Base-by-base conservation (phyloP, 2,113 vertebrate genomes). In the Illadopsis cleaveri region DNA sequence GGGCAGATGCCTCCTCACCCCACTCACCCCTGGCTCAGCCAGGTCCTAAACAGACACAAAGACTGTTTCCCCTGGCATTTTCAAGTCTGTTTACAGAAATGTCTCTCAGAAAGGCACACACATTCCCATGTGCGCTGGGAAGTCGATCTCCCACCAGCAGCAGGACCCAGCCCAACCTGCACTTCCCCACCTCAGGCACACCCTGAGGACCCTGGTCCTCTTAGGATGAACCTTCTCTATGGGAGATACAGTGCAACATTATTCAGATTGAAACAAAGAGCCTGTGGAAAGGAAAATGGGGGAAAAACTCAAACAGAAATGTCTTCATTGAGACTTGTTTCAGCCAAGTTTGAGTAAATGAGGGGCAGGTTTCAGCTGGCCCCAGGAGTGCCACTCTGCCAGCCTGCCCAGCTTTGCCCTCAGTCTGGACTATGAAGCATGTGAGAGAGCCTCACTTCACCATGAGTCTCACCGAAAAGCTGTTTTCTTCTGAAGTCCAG, bases 91-190 rank as follows among this genome's bases (percentile, higher is more conserved):
- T 61, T 45, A 72, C 18, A 78, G 76, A 89, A 68, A 38, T 1
- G 24, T 21, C 60, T 24, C 51, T 33, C 7, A n/a, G 56, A 15
- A 58, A 84, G 44, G 45, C 27, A 50, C 1, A 1, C 33, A 51
- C 20, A 47, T 47, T 22, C 45, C 45, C 45, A 21, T 0, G 3
- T 33, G 28, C 42, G 3, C 8, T 1, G 1, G 53, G 31, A 77
- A 44, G 25, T 44, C 0, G 0, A 22, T 25, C 40, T 73, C 31
- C 54, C 2, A 6, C 19, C 44, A 87, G 50, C 45, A 78, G 73
- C 65, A 75, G n/a, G 51, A 62, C 25, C 10, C 37, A 79, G 57
- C 38, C 57, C 11, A 17, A 73, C 18, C 51, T 27, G 15, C 10
- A 13, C 5, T 22, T 78, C 15, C 5, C 5, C 3, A 1, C 3